Evolutionary conservation across 1,140 invertebrate genomes (phyloP).

Genomic region (Diachasmimorpha longicaudata): DNA sequence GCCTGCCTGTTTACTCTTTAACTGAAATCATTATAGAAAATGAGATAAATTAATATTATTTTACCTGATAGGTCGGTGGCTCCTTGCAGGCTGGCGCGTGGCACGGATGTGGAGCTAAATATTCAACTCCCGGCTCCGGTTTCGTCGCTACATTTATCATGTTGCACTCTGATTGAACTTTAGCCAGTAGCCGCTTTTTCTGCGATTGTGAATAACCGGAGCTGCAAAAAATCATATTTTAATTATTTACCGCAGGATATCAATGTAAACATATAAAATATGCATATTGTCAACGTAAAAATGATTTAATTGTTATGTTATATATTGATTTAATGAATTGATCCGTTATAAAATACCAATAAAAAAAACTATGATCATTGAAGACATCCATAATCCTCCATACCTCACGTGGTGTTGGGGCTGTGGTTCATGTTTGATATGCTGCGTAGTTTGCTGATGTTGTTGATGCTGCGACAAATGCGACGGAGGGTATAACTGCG

Average conservation of each 20-base stretch:
- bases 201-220: constrained; percentile 73
- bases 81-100: constrained; percentile 64
- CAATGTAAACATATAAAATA: no score
- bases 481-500: constrained; percentile 53
- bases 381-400: no score
- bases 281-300: no score
- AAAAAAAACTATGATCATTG: not conserved
- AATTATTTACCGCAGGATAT: not conserved
- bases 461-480: constrained; percentile 51
- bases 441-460: constrained; percentile 57
- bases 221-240: constrained; percentile 39
- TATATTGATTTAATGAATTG: no score
- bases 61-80: constrained; percentile 60
- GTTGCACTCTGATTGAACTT: constrained; percentile 83
- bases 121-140: constrained; percentile 59
- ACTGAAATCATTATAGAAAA: not conserved
- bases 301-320: no score
- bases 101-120: constrained; percentile 59
- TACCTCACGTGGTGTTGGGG: constrained; percentile 61
- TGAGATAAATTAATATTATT: constrained; percentile 8
- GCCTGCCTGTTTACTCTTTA: no score
- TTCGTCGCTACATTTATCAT: constrained; percentile 63
- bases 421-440: constrained; percentile 67
- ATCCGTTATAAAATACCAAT: not conserved
- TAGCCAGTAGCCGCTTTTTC: constrained; percentile 86